phyloP scores from a whole-genome alignment of 1,140 invertebrate genomes.

The Tribolium madens region DNA sequence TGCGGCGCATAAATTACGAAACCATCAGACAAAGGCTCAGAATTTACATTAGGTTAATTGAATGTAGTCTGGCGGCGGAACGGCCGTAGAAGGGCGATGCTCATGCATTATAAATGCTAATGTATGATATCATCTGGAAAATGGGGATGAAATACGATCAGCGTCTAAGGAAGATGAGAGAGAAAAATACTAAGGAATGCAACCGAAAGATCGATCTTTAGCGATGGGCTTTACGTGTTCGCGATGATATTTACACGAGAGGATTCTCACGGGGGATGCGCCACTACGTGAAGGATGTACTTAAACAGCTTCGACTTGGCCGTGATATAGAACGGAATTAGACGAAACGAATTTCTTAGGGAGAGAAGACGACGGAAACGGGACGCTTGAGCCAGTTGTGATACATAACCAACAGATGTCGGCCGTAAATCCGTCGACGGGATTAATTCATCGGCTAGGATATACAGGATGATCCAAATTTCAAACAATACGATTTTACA shows the following conservation, averaged over 20 bases:
- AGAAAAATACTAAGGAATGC: neutral
- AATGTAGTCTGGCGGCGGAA: constrained; percentile 22
- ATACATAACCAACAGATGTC: constrained; percentile 30
- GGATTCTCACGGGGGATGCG: neutral
- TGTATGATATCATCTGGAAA: constrained; percentile 32
- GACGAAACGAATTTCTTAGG: neutral
- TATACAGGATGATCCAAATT: neutral
- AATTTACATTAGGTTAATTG: constrained; percentile 46
- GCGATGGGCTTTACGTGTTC: neutral
- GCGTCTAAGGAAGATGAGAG: neutral
- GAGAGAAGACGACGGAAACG: neutral
- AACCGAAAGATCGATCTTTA: constrained; percentile 10
- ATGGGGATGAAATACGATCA: constrained; percentile 32
- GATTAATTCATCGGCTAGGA: neutral
- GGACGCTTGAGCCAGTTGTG: neutral
- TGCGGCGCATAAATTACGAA: constrained; percentile 42
- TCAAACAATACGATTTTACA: too few relatives aligned
- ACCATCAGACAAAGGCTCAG: constrained; percentile 39
- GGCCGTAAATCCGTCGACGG: constrained; percentile 6
- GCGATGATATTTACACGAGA: neutral
- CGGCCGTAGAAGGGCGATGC: neutral
- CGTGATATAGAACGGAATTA: neutral
- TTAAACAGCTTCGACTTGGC: neutral
- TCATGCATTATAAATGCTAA: constrained; percentile 38
- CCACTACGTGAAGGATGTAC: neutral